Base-by-base conservation (phyloP, 64 coral and sea anemone species). In the Hydrozoanthus tunicans region DNA sequence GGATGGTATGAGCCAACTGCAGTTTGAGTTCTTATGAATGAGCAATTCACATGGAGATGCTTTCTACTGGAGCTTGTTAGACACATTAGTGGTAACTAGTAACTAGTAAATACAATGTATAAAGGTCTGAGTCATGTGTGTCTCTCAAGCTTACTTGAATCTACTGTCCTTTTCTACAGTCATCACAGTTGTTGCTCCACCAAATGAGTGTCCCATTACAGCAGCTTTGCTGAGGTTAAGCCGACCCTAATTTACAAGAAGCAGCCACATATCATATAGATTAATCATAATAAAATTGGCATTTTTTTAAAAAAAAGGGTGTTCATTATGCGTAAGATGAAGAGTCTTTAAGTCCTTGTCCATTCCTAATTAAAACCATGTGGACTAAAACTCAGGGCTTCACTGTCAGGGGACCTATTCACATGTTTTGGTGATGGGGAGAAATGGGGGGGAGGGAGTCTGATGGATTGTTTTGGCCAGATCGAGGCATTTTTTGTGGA, bases 131-230 rank as follows among this genome's bases (percentile, higher is more conserved):
- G 75, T 78, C 11, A 70, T 15, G 51, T 56, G 5, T 15, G 6
- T 13, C 2, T 14, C 5, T 56, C 10, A 70, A 24, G 2, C 56
- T 66, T 83, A 98, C 96, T 81, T 98, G 79, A 98, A 98, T 89
- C 96, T 89, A 53, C 92, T 95, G 20, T 98, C 96, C 12, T 85
- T 98, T 17, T 94, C 96, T 10, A 93, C 55, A 24, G 96, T 72
- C 7, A 64, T 14, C 3, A 93, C 79, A 56, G 88, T 81, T n/a
- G 96, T 95, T 9, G 91, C 96, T 9, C 91, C 96, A 89, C 96
- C 96, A 92, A 98, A 98, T 52, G 96, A 98, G 73, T 98, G 96
- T 0, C 96, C 96, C 62, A 95, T 78, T 23, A 98, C 24, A 27
- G 93, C 91, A 24, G 67, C 64, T 70, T 86, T 93, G 20, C 89